Conservation (phyloP, 2,888 invertebrate species). For the Anorthoa munda region DNA sequence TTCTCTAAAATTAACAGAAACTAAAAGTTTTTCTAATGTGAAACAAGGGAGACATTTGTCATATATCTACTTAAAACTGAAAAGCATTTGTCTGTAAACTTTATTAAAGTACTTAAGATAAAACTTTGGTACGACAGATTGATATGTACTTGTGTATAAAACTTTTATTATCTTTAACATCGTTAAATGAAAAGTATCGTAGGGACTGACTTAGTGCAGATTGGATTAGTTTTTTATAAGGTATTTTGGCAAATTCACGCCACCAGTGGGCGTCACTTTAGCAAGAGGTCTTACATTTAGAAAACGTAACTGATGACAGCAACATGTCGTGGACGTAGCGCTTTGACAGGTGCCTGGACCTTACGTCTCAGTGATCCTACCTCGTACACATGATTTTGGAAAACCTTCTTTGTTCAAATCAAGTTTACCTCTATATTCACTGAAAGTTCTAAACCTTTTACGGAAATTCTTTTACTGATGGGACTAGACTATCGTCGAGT, state of each 20-base stretch:
- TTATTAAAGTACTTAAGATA: constrained; percentile 1
- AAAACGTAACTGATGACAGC: too few species aligned
- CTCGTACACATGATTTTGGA: too few species aligned
- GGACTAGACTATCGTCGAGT: not conserved
- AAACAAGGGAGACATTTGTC: not conserved
- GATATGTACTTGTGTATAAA: not conserved
- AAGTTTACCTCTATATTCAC: too few species aligned
- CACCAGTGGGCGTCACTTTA: too few species aligned
- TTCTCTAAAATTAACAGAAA: not conserved
- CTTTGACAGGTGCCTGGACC: too few species aligned
- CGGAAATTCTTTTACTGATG: not conserved
- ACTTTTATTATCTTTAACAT: constrained; percentile 1
- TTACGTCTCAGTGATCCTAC: too few species aligned
- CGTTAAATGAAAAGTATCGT: constrained; percentile 5
- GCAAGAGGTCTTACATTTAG: too few species aligned
- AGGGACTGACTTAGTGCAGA: too few species aligned
- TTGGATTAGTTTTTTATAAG: too few species aligned
- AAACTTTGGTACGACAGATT: not conserved
- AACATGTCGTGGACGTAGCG: too few species aligned
- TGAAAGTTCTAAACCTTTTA: not conserved
- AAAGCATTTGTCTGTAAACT: not conserved
- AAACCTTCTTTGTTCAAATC: too few species aligned
- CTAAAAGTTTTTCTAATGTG: not conserved
- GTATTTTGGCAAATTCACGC: too few species aligned
- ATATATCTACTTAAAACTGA: not conserved